Evolutionary conservation across 2,888 invertebrate genomes (phyloP), one percentile per base, ranked within the genome.

Genomic region (Drosophila borealis): DNA sequence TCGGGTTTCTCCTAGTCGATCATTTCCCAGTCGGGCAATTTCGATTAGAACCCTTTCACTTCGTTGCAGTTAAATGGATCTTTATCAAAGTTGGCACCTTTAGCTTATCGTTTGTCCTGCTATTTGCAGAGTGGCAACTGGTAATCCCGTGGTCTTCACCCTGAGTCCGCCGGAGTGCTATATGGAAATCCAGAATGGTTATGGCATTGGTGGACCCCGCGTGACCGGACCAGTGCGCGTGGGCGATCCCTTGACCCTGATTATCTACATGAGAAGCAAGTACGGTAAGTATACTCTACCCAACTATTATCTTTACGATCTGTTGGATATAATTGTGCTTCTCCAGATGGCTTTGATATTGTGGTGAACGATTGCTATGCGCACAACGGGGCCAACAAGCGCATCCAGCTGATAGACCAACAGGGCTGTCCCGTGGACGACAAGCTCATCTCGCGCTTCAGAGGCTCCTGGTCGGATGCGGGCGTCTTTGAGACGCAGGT

Each of bases 341-440:
- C 34, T 54, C 0, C 93, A 98, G 97, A 98, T 92, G 98, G 98
- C 54, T 98, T 98, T 90, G 98, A 98, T 91, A 97, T 98, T 82
- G 97, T 98, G 36, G 98, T 98, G 25, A 98, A 97, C 91, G 98
- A 98, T 92, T 98, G 98, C 91, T 97, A 95, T 91, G 98, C 98
- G 0, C 98, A 98, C 92, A 98, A 98, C 92, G 98, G 98, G 46
- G 98, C 97, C 10, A 96, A 96, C 60, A 98, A 98, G 91, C 95
- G 96, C 87, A 97, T 98, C 84, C 97, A 97, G 90, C 94, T 98
- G 44, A 98, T 98, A 78, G 98, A 98, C 91, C 97, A 97, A 93
- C 96, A 95, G 91, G 98, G 98, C 10, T 98, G 98, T 89, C 98
- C 98, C 1, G 97, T 98, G 17, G 98, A 98, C 90, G 97, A 97